A percentile compares a stretch with the other conserved stretches of the same genome.
Evolutionary conservation across 2,113 vertebrate genomes (phyloP).

Genomic region (Crotophaga sulcirostris): DNA sequence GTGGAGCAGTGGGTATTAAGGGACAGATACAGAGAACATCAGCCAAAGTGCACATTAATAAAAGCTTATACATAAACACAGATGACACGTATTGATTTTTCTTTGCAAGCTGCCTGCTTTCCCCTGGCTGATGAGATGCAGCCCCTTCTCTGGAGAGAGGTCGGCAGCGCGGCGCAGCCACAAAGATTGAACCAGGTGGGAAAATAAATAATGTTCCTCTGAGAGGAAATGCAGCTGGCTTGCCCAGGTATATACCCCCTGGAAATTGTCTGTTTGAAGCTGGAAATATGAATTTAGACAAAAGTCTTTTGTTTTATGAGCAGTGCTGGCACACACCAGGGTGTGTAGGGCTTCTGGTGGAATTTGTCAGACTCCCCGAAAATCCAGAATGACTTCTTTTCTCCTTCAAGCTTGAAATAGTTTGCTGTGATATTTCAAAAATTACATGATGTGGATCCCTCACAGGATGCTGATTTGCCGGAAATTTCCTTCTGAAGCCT

Average conservation of each 20-base stretch:
- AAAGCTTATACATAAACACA: constrained; percentile 4
- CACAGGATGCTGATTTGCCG: background rate
- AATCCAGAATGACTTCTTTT: background rate
- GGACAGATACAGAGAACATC: background rate
- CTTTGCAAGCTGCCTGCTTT: background rate
- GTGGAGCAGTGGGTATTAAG: fast-evolving
- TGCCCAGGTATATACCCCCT: background rate
- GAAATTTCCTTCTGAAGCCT: background rate
- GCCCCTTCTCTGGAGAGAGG: background rate
- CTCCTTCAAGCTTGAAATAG: background rate
- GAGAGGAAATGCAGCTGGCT: background rate
- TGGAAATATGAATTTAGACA: background rate
- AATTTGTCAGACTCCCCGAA: background rate
- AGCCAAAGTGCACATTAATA: background rate
- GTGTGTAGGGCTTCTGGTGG: background rate
- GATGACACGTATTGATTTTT: constrained; percentile 29
- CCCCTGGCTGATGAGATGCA: background rate
- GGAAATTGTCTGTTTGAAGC: background rate
- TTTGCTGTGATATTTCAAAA: background rate
- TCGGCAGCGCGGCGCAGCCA: fast-evolving
- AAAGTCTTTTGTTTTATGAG: background rate
- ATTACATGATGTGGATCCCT: background rate
- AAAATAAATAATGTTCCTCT: background rate
- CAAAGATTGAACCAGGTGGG: background rate
- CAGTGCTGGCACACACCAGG: background rate